phyloP scores from a whole-genome alignment of 2,113 vertebrate genomes.

The human region DNA sequence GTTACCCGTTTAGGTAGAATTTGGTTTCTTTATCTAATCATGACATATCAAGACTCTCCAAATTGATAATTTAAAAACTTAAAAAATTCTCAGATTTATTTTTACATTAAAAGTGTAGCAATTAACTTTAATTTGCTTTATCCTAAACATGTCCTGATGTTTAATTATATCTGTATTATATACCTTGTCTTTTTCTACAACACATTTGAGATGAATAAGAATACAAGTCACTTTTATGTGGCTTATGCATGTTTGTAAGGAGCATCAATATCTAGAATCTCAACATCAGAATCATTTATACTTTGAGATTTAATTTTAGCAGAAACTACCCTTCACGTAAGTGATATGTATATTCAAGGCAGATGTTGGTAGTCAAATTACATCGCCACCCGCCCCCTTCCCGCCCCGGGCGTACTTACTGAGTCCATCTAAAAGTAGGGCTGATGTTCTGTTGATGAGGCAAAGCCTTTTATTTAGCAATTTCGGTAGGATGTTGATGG shows the following conservation, averaged over 20 bases:
- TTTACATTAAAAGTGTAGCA: neutral
- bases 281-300: neutral
- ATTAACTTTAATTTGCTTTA: slow-evolving; percentile 16
- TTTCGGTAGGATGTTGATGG: neutral
- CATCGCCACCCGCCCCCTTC: no score
- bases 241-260: neutral
- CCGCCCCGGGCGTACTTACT: neutral
- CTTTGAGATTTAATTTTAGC: neutral
- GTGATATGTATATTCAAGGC: neutral
- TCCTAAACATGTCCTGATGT: neutral
- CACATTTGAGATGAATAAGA: neutral
- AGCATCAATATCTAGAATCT: neutral
- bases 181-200: neutral
- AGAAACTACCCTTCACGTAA: neutral
- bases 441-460: neutral
- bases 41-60: neutral
- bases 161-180: neutral
- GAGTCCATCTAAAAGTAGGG: neutral
- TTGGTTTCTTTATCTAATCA: neutral
- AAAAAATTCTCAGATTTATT: neutral
- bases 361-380: neutral
- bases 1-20: neutral
- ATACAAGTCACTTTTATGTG: neutral
- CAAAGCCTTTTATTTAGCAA: neutral
- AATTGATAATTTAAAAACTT: neutral